These are phyloP conservation scores for Papilio polyxenes DNA, from an alignment of 1,140 invertebrate genomes.

Conservation along the genomic window DNA sequence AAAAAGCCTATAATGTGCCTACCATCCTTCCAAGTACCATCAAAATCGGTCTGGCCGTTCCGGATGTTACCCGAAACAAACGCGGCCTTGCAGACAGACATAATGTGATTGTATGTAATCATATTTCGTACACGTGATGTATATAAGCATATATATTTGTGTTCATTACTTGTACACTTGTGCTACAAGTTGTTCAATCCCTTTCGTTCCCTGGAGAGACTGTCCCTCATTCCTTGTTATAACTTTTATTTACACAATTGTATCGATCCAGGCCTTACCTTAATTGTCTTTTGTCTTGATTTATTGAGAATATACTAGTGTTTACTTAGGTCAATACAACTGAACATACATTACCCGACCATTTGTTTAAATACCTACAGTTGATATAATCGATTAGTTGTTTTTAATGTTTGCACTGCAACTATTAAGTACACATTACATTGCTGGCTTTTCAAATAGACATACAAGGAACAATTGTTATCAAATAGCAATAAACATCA, in stretches of 20 bases:
- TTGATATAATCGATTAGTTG: not conserved
- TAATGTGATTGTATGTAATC: too few relatives aligned
- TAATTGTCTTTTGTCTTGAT: conserved; percentile 32
- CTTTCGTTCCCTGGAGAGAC: conserved; percentile 7
- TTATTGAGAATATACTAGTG: not conserved
- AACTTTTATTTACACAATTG: conserved; percentile 32
- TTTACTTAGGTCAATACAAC: conserved; percentile 29
- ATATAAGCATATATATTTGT: not conserved
- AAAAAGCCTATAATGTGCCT: too few relatives aligned
- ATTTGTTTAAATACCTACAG: not conserved
- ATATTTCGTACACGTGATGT: not conserved
- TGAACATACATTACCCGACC: conserved; percentile 3
- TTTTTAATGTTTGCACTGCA: not conserved
- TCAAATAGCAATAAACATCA: not conserved
- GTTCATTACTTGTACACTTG: not conserved
- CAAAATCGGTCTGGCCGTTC: too few relatives aligned
- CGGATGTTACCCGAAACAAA: too few relatives aligned
- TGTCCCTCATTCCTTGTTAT: conserved; percentile 31
- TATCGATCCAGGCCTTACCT: conserved; percentile 13
- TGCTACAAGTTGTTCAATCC: conserved; percentile 20
- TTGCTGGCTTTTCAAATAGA: not conserved
- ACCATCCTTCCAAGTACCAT: too few relatives aligned
- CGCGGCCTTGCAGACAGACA: too few relatives aligned
- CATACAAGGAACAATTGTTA: not conserved
- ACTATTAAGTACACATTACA: not conserved